Base-by-base conservation (phyloP, 2,888 invertebrate genomes). In the Lordiphosa andalusiaca region DNA sequence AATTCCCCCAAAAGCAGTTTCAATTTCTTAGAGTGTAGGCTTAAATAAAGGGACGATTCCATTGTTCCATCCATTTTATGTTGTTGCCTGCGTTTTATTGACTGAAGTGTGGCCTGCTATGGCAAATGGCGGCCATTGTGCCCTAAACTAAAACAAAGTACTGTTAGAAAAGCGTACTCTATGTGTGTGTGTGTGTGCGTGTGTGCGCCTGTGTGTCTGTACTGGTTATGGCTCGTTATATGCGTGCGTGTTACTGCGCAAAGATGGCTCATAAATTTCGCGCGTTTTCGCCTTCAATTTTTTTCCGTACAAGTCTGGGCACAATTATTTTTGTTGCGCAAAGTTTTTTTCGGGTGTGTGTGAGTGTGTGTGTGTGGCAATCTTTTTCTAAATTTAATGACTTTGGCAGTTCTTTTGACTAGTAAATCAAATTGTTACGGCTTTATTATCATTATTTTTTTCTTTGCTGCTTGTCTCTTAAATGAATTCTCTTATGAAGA, bases 1-100 rank as follows among this genome's bases (percentile, higher is more conserved):
- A 2, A 19, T 19, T 19, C 19, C 3, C 19, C 19, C 3, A 19
- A 19, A 25, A 25, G 25, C 2, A 6, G 25, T 25, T 2, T 6
- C 25, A 6, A 6, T 25, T 40, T 33, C 21, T 40, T 36, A 16
- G 21, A 42, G 13, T 70, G 65, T 13, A 50, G 67, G 62, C 78
- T 78, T 33, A 16, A 44, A 44, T 30, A 33, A 44, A 33, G 30
- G 44, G 44, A 16, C 44, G 33, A 12, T 44, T 44, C 74, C 77
- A 73, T 84, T 84, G 76, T 76, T 60, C 61, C 61, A 65, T 72
- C 50, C 55, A 57, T 82, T 81, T 81, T 82, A 81, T 83, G 77
- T 73, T 71, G 69, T 59, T 71, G 83, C 83, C 77, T 82, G 82
- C 81, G 75, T 82, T 82, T 82, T 82, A 82, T 82, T 80, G 80